phyloP scores from a whole-genome alignment of 1,140 invertebrate species.

The Nasonia giraulti region DNA sequence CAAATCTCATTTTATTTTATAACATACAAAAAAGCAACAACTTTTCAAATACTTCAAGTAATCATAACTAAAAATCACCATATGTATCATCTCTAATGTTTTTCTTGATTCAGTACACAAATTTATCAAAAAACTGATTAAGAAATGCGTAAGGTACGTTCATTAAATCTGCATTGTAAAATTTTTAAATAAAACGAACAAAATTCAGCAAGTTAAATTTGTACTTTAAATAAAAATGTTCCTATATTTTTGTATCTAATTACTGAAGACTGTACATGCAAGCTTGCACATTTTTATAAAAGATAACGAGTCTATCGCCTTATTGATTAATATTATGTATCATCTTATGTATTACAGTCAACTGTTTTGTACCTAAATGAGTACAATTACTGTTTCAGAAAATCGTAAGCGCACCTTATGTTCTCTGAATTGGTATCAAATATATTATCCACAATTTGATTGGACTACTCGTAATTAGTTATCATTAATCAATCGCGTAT shows the following conservation, averaged over 20 bases:
- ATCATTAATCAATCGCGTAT: constrained; percentile 59
- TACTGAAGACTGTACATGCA: constrained; percentile 40
- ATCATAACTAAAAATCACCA: constrained; percentile 25
- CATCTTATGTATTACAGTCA: constrained; percentile 53
- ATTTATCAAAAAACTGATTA: constrained; percentile 25
- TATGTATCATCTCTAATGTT: constrained; percentile 13
- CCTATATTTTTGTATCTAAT: constrained; percentile 16
- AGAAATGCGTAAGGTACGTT: constrained; percentile 41
- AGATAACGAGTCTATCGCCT: constrained; percentile 56
- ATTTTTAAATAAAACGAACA: constrained; percentile 21
- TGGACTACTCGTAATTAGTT: constrained; percentile 64
- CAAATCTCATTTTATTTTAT: constrained; percentile 48
- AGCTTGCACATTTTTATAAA: constrained; percentile 42
- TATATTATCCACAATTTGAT: constrained; percentile 69
- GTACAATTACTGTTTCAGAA: constrained; percentile 60
- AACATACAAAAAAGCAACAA: constrained; percentile 50
- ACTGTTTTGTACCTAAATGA: constrained; percentile 57
- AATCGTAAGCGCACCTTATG: constrained; percentile 58
- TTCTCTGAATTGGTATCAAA: constrained; percentile 64
- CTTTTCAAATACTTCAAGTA: constrained; percentile 29
- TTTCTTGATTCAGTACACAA: constrained; percentile 26
- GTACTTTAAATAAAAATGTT: constrained; percentile 28
- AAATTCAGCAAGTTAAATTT: constrained; percentile 25
- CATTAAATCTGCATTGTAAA: constrained; percentile 29
- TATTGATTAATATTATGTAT: constrained; percentile 58